A percentile compares a stretch with the other conserved stretches of the same genome.
phyloP scores from a whole-genome alignment of 2,888 invertebrate species.

The Coleophora flavipennella region DNA sequence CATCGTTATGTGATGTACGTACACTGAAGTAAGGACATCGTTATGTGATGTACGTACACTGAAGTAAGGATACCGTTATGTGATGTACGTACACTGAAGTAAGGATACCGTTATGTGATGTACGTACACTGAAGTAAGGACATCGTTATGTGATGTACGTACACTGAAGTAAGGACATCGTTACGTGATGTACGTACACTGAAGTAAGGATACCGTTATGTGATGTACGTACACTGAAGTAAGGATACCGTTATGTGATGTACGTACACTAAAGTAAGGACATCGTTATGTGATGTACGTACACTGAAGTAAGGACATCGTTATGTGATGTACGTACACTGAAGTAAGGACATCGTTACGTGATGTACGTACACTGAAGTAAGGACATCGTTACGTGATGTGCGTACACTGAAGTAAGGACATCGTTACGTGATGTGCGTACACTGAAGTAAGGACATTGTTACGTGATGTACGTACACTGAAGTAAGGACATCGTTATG shows the following conservation, averaged over 20 bases:
- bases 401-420: no score
- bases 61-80: no score
- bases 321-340: conserved; percentile 20
- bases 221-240: conserved; percentile 8
- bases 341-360: no score
- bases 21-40: no score
- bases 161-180: no score
- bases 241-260: conserved; percentile 31
- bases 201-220: no score
- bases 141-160: conserved; percentile 24
- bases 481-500: no score
- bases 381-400: conserved; percentile 31
- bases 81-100: conserved; percentile 8
- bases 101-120: conserved; percentile 31
- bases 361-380: conserved; percentile 8
- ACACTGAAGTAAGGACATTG: no score
- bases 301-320: no score
- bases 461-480: conserved; percentile 20
- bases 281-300: conserved; percentile 23
- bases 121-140: no score
- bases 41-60: conserved; percentile 20
- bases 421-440: conserved; percentile 23
- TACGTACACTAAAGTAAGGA: no score
- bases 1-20: conserved; percentile 24
- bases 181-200: conserved; percentile 20